Evolutionary conservation across 2,888 invertebrate species (phyloP).

Genomic region (Drosophila melanosoma): DNA sequence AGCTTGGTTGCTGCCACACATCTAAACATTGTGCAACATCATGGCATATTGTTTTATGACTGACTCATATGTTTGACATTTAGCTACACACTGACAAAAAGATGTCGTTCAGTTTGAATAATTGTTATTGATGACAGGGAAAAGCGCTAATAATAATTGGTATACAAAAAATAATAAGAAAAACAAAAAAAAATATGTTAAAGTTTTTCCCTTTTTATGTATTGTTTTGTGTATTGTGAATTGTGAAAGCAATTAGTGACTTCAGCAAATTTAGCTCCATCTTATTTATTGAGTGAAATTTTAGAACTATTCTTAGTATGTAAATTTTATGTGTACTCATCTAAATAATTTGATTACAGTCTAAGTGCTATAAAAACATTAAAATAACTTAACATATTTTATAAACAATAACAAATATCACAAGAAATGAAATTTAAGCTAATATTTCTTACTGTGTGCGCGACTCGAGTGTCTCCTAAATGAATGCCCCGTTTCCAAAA

Average conservation of each 20-base stretch:
- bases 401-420: background rate
- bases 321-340: too few relatives aligned
- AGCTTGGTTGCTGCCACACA: slow-evolving; percentile 38
- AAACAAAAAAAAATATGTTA: background rate
- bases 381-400: background rate
- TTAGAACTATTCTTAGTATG: too few relatives aligned
- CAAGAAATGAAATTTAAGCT: background rate
- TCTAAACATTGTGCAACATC: slow-evolving; percentile 49
- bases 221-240: background rate
- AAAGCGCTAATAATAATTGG: background rate
- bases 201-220: background rate
- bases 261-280: background rate
- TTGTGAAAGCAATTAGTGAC: background rate
- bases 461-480: slow-evolving; percentile 35
- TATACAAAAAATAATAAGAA: background rate
- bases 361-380: too few relatives aligned
- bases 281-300: background rate
- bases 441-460: background rate
- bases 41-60: slow-evolving; percentile 56
- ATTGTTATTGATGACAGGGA: background rate
- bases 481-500: slow-evolving; percentile 60
- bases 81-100: slow-evolving; percentile 1
- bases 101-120: background rate
- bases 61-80: slow-evolving; percentile 57
- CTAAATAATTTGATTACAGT: background rate